Base-by-base conservation (phyloP, 1,140 invertebrate species). In the Heliconius eleuchia region DNA sequence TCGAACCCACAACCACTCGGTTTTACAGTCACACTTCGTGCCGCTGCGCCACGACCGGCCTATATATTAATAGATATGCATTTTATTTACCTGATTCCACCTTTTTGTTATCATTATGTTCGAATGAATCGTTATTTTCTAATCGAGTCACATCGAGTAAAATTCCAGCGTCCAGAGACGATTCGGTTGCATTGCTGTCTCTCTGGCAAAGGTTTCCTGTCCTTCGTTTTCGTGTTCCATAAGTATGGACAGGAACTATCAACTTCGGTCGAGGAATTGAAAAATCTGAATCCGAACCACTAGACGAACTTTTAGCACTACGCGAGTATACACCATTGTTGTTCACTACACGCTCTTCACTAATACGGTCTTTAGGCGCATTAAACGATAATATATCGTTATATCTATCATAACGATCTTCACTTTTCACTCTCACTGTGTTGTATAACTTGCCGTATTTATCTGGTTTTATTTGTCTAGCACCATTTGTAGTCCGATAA, bases 241-340 rank as follows among this genome's bases (percentile, higher is more conserved):
- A 98, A 3, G 97, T 97, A 94, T 98, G 97, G 76, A 98, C 97
- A 71, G 97, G 97, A 76, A 98, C 97, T 85, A 98, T 97, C 78
- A 98, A 95, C 88, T 97, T 97, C 19, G 97, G 97, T 85, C 97
- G 94, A 1, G 97, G 97, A 90, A 98, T 98, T 66, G 96, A 95
- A 92, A 98, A 98, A 82, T 97, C 96, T 11, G 95, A 95, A 78
- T 95, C 95, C 9, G 95, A 95, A 75, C 94, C 93, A 82, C 91
- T 92, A 46, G 93, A 94, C 16, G 92, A 93, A 87, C 90, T 95
- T 91, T 92, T 93, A 74, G 89, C 89, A 91, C 91, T 94, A 89
- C 87, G 86, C 72, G 89, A 81, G 83, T 79, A 95, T 52, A 94
- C 93, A 87, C 93, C 88, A 79, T 92, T 95, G 76, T 93, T 93